Evolutionary conservation across 2,113 vertebrate species (phyloP).

Genomic region (Rhinolophus ferrumequinum): DNA sequence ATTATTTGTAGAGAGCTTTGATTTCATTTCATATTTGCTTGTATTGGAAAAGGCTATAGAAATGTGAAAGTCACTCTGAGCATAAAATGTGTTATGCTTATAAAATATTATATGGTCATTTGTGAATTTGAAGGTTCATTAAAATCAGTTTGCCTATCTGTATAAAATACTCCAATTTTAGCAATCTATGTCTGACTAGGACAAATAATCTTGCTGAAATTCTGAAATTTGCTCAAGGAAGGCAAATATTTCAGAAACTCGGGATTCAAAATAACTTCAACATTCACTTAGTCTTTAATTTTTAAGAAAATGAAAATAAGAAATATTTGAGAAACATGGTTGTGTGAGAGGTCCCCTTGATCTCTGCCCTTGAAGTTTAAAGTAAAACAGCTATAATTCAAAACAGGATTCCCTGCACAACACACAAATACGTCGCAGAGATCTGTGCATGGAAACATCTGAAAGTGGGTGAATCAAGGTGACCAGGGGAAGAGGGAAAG

Average conservation of each 20-base stretch:
- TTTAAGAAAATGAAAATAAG: not conserved
- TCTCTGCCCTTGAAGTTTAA: too few relatives aligned
- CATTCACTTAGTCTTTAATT: not conserved
- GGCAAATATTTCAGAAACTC: not conserved
- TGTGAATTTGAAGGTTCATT: not conserved
- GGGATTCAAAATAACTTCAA: not conserved
- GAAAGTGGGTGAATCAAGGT: too few relatives aligned
- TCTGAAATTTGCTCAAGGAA: not conserved
- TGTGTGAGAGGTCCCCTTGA: too few relatives aligned
- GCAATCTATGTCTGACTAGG: not conserved
- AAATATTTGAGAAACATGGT: not conserved
- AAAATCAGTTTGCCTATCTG: not conserved
- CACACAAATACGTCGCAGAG: too few relatives aligned
- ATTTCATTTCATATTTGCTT: not conserved
- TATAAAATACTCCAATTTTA: not conserved
- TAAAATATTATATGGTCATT: conserved; percentile 22
- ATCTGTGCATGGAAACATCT: too few relatives aligned
- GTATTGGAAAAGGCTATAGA: not conserved
- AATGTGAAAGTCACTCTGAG: not conserved
- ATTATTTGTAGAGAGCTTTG: not conserved
- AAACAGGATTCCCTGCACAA: too few relatives aligned
- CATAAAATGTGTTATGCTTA: not conserved
- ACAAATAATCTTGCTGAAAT: not conserved
- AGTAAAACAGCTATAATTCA: too few relatives aligned
- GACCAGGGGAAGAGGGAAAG: too few relatives aligned